These are phyloP conservation scores for Drosophila gunungcola DNA, from an alignment of 1,140 invertebrate species.

Conservation along the genomic window DNA sequence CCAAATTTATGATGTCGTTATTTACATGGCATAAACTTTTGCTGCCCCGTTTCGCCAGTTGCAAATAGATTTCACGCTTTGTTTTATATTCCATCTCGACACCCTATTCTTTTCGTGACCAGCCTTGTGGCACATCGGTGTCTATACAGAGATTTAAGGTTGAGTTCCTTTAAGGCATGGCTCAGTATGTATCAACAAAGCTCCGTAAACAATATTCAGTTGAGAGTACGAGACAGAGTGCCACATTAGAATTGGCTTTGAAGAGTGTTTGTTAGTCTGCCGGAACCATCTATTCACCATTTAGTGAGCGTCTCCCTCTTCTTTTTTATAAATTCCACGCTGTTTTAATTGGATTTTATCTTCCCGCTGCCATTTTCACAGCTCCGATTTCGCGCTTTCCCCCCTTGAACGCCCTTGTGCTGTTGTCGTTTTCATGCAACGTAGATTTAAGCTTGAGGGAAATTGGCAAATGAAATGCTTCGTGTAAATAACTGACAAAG, in stretches of 20 bases:
- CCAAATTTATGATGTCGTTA: constrained; percentile 81
- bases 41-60: constrained; percentile 49
- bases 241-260: constrained; percentile 1
- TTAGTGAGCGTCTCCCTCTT: constrained; percentile 5
- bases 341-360: constrained; percentile 81
- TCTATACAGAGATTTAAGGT: constrained; percentile 18
- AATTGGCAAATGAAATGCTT: constrained; percentile 79
- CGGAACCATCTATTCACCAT: constrained; percentile 5
- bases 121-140: constrained; percentile 2
- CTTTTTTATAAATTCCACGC: constrained; percentile 51
- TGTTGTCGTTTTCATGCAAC: constrained; percentile 66
- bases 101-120: constrained; percentile 30
- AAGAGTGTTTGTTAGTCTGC: constrained; percentile 30
- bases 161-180: background rate
- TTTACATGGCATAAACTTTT: constrained; percentile 80
- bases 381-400: constrained; percentile 9
- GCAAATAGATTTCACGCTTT: constrained; percentile 79
- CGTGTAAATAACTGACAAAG: constrained; percentile 68
- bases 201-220: background rate
- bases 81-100: constrained; percentile 60
- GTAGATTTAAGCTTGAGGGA: constrained; percentile 71
- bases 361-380: constrained; percentile 67
- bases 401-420: constrained; percentile 7
- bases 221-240: background rate
- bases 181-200: background rate